Evolutionary conservation across 1,140 invertebrate species (phyloP).

Genomic region (Uloborus diversus): DNA sequence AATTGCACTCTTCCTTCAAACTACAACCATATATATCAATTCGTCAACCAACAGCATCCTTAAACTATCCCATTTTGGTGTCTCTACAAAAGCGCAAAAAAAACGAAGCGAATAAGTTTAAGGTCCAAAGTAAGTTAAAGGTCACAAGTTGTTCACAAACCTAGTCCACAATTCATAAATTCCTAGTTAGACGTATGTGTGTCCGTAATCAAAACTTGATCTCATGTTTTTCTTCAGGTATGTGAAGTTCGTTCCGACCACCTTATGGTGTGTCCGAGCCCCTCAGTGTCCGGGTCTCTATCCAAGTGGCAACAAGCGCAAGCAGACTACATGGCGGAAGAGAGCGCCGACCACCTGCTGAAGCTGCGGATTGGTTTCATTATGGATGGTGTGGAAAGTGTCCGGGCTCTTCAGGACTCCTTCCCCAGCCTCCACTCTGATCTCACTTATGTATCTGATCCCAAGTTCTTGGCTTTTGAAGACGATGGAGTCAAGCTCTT

Average conservation of each 20-base stretch:
- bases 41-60: no score
- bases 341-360: slow-evolving; percentile 58
- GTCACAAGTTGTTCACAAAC: no score
- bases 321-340: slow-evolving; percentile 42
- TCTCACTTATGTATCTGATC: slow-evolving; percentile 91
- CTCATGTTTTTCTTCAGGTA: slow-evolving; percentile 30
- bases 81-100: no score
- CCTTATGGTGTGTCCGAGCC: slow-evolving; percentile 95
- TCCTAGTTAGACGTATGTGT: no score
- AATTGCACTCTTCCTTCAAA: no score
- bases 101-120: no score
- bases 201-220: no score
- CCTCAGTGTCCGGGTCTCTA: slow-evolving; percentile 71
- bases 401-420: slow-evolving; percentile 87
- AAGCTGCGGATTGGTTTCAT: slow-evolving; percentile 80
- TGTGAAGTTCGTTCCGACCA: slow-evolving; percentile 87
- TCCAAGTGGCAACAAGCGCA: slow-evolving; percentile 21
- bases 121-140: no score
- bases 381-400: slow-evolving; percentile 93
- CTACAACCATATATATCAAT: no score
- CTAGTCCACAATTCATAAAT: no score
- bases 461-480: slow-evolving; percentile 78
- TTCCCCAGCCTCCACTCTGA: slow-evolving; percentile 81
- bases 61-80: no score
- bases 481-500: slow-evolving; percentile 78